Conservation (phyloP, 2,113 vertebrate genomes). For the Morphnarchus princeps region DNA sequence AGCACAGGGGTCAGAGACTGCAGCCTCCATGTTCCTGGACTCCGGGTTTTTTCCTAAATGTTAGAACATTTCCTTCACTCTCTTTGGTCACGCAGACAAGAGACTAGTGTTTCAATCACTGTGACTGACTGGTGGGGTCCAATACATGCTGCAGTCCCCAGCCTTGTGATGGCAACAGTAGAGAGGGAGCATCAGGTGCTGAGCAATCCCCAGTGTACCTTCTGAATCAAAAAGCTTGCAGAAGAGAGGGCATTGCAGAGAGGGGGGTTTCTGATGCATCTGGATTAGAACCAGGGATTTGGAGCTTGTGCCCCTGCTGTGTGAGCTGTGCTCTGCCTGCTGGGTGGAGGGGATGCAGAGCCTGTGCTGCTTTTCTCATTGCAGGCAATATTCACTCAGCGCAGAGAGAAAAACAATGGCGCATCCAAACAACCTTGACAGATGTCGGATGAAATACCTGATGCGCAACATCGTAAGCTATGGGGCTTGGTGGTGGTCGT, state of each 20-base stretch:
- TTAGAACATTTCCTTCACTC: not conserved
- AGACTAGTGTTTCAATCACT: not conserved
- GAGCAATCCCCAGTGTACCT: not conserved
- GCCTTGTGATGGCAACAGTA: not conserved
- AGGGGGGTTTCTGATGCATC: not conserved
- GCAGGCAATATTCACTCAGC: constrained; percentile 81
- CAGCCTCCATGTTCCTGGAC: not conserved
- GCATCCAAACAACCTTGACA: constrained; percentile 85
- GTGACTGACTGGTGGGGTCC: fast-evolving
- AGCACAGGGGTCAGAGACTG: not conserved
- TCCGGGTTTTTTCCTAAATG: not conserved
- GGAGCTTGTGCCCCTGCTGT: not conserved
- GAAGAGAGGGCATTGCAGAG: not conserved
- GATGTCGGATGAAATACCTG: constrained; percentile 77
- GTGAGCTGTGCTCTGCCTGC: not conserved
- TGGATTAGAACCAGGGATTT: not conserved
- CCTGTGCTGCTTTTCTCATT: not conserved
- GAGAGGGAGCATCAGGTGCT: not conserved
- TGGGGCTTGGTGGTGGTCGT: not conserved
- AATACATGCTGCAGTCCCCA: not conserved
- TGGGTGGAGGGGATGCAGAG: not conserved
- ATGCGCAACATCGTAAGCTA: constrained; percentile 81
- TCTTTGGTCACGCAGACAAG: not conserved
- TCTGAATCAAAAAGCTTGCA: not conserved
- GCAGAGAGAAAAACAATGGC: constrained; percentile 77